Evolutionary conservation across 2,113 vertebrate species (phyloP).

Genomic region (Vanacampus margaritifer): DNA sequence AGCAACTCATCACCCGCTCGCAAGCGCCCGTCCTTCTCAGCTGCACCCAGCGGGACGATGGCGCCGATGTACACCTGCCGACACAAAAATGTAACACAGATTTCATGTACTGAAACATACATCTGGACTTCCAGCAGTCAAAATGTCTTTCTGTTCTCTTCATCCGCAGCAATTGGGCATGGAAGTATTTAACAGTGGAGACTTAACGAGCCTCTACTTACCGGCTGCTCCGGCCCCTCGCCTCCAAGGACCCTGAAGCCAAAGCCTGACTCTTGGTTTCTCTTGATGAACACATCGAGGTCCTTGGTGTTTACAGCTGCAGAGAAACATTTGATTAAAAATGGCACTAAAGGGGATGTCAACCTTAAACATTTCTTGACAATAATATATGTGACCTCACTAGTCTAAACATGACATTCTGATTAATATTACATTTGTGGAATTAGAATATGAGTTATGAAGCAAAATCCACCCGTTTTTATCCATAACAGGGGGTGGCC

Average conservation of each 20-base stretch:
- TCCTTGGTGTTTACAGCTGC: conserved; percentile 92
- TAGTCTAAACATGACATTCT: no score
- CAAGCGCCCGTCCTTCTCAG: conserved; percentile 90
- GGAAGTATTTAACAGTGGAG: background rate
- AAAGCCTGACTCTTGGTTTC: conserved; percentile 95
- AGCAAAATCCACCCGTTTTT: no score
- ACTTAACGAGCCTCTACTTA: conserved; percentile 44
- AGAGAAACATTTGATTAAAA: conserved; percentile 10
- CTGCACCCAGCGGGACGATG: conserved; percentile 91
- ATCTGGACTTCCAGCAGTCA: background rate
- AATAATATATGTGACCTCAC: no score
- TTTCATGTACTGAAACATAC: background rate
- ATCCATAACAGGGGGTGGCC: no score
- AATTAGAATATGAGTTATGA: no score
- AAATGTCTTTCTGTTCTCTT: background rate
- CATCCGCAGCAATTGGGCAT: background rate
- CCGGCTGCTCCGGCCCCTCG: conserved; percentile 92
- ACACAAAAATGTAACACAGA: conserved; percentile 1
- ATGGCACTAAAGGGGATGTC: background rate
- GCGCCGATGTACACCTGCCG: conserved; percentile 93
- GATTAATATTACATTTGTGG: no score
- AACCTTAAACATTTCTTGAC: no score
- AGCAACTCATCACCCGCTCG: conserved; percentile 93
- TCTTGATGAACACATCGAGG: conserved; percentile 89
- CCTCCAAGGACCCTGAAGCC: conserved; percentile 96